These are phyloP conservation scores for Nasonia longicornis DNA, from an alignment of 1,140 invertebrate genomes.

Conservation along the genomic window DNA sequence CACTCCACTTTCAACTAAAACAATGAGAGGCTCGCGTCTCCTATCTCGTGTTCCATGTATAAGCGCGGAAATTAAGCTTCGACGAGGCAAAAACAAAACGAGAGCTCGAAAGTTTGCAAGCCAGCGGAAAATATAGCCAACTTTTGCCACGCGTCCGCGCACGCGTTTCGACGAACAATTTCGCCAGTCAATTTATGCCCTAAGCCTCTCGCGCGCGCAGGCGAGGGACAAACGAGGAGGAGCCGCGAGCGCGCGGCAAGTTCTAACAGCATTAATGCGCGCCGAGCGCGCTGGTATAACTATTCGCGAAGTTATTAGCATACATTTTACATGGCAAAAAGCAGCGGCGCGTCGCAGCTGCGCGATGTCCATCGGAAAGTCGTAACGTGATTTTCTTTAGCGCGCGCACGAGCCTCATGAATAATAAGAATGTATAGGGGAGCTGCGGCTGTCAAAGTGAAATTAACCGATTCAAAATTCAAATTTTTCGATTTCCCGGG, in stretches of 20 bases:
- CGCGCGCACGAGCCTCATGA: constrained; percentile 24
- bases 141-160: neutral
- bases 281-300: neutral
- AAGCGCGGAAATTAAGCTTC: constrained; percentile 1
- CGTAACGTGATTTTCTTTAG: constrained; percentile 31
- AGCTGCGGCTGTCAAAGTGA: neutral
- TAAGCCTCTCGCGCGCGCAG: neutral
- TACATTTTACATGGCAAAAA: constrained; percentile 35
- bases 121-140: neutral
- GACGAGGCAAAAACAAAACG: neutral
- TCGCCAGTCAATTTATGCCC: constrained; percentile 30
- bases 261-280: constrained; percentile 29
- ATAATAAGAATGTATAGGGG: constrained; percentile 25
- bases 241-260: constrained; percentile 1
- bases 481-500: constrained; percentile 25
- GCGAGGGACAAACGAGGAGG: constrained; percentile 5
- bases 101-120: neutral
- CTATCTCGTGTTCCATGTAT: neutral
- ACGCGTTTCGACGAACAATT: neutral
- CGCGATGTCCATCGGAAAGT: constrained; percentile 29
- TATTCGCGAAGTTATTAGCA: constrained; percentile 39
- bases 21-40: neutral
- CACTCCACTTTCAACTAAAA: neutral
- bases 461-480: constrained; percentile 22
- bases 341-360: neutral